Percentiles rank a stretch among this genome's conserved stretches.
Conservation (phyloP, 2,113 vertebrate genomes). For the Mirza zaza region DNA sequence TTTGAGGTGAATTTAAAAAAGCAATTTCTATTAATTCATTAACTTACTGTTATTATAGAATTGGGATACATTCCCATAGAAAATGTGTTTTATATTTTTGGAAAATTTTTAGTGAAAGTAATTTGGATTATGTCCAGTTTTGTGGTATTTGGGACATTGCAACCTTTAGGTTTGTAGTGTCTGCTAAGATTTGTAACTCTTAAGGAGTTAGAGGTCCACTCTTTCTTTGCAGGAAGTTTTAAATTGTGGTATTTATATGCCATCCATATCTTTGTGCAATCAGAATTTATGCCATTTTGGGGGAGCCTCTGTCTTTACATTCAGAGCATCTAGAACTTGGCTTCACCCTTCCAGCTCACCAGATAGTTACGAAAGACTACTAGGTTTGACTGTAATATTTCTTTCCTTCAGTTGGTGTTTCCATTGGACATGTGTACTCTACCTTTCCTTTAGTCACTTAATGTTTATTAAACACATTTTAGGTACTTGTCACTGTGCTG, state of each 20-base stretch:
- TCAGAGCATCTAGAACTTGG: constrained; percentile 3
- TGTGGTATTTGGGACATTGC: not conserved
- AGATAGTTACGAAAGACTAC: not conserved
- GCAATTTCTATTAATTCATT: constrained; percentile 35
- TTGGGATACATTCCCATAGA: not conserved
- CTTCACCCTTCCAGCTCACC: not conserved
- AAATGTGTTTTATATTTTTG: constrained; percentile 6
- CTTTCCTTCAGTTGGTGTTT: not conserved
- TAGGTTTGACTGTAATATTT: not conserved
- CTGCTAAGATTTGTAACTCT: not conserved
- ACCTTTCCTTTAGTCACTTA: constrained; percentile 22
- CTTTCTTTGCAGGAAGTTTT: constrained; percentile 21
- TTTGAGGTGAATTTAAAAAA: constrained; percentile 28
- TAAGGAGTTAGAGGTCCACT: not conserved
- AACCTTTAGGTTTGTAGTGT: constrained; percentile 1
- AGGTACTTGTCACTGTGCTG: not conserved
- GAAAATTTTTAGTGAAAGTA: constrained; percentile 11
- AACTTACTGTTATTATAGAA: not conserved
- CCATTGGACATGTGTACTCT: not conserved
- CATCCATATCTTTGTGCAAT: not conserved
- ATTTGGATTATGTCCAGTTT: constrained; percentile 23
- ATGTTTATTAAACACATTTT: constrained; percentile 36
- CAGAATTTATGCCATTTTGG: constrained; percentile 29
- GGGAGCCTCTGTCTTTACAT: not conserved
- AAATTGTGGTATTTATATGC: not conserved